Base-by-base conservation (phyloP, 2,113 vertebrate genomes). In the Myiozetetes cayanensis region DNA sequence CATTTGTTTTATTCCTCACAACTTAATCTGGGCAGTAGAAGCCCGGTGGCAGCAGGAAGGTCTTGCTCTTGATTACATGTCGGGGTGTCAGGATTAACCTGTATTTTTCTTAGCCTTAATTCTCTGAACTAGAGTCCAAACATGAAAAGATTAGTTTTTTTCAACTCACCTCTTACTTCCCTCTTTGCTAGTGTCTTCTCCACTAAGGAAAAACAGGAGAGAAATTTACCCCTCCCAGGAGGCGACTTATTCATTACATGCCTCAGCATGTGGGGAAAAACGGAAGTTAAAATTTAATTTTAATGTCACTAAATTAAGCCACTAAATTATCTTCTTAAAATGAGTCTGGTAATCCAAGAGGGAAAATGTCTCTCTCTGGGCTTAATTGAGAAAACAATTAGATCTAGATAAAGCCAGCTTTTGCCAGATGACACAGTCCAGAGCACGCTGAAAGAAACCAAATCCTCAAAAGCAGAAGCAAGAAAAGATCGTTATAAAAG, bases 321-420 rank as follows among this genome's bases (percentile, higher is more conserved):
- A 70, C 63, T 93, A 91, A 89, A 93, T 95, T 91, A 83, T 83
- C 75, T 90, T 79, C 75, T 91, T 90, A 84, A 95, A 93, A 94
- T 90, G 75, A 84, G 39, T 2, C 23, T 77, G 65, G 85, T 92
- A 96, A 93, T 94, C 77, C 94, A 94, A 93, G 62, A 87, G 86
- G 93, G 95, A 97, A 97, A 97, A 87, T 90, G 7, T 72, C 81
- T 70, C 90, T 97, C 91, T 72, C 50, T 62, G 68, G 94, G 92
- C 63, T 96, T 96, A 96, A 95, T 88, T 96, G 74, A 87, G 94
- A 97, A 97, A 97, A 90, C 72, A 92, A 49, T 80, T 43, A 91
- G 86, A 43, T 50, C 67, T 83, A 96, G 88, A 77, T 89, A 90
- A 91, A 94, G 86, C 86, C 78, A 53, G 61, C 49, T 87, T 80